Base-by-base conservation (phyloP, 2,888 invertebrate genomes). In the Liodrosophila aerea region DNA sequence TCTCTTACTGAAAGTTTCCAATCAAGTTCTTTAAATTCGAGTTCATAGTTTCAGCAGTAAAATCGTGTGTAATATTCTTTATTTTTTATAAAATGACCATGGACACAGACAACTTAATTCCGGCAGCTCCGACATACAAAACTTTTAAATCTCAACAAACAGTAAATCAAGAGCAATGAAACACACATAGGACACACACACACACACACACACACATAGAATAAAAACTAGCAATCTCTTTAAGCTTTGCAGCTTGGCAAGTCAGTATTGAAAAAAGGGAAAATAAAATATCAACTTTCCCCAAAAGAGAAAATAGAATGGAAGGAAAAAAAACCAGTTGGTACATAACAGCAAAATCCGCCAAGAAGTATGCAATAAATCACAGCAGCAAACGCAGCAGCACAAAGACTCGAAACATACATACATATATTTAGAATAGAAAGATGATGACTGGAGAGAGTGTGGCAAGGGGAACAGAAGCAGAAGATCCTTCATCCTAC, bases 341-440 rank as follows among this genome's bases (percentile, higher is more conserved):
- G 69, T 64, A 73, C 64, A 76, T 61, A 76, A 73, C 61, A 68
- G 66, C 40, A 53, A 68, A 76, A 76, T 73, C 69, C 76, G 68
- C 78, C 65, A 64, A 76, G 68, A 66, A 78, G 76, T 75, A 74
- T 68, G 76, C 76, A 76, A 76, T 76, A 76, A 76, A 76, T 76
- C 76, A 78, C 63, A 65, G 75, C 64, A 56, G 72, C 43, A 63
- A 63, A 57, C 57, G 47, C 64, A 56, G 66, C 60, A 60, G 47
- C 67, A 47, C 52, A 70, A 65, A 74, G 66, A 70, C 61, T 56
- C 53, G 43, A 49, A 66, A 51, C 39, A 44, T 34, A 44, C n/a
- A n/a, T n/a, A n/a, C n/a, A n/a, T n/a, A n/a, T n/a, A n/a, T n/a
- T n/a, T 44, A 47, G 51, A 52, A 47, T 37, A 37, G 61, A 49